Evolutionary conservation across 2,797 vertebrate species (phyloP), one percentile per base, ranked within the genome.

Genomic region (Peromyscus eremicus): DNA sequence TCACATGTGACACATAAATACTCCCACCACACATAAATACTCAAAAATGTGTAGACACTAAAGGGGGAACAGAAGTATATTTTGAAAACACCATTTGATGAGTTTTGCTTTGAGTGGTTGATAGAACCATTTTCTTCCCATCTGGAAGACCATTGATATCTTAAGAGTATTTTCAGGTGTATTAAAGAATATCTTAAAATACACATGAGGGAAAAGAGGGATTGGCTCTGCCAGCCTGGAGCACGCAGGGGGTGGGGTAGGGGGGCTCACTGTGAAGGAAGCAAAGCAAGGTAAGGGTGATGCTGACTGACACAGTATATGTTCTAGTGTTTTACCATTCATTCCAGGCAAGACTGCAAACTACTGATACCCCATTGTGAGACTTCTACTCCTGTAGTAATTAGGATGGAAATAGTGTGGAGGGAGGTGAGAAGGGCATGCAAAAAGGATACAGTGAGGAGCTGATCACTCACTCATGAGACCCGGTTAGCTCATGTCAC

Each of bases 231-330:
- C 23, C 46, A 77, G 55, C 71, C 62, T 92, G 14, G 25, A n/a
- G n/a, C n/a, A n/a, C n/a, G 32, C 4, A 10, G 11, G 49, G 49
- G 49, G 10, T 7, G 8, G 6, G 46, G 46, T 1, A 9, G 11
- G 49, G n/a, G n/a, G n/a, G n/a, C n/a, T n/a, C n/a, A n/a, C 14
- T 70, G 60, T n/a, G 11, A 62, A 94, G 76, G 79, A 83, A 94
- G 23, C 9, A 73, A 49, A 94, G 5, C 66, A 49, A 34, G 86
- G 14, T 40, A 32, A 77, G 49, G 43, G 12, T 52, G 55, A 57
- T 9, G 32, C 49, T n/a, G 21, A n/a, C 23, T 64, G 85, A 71
- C n/a, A 57, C 37, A 64, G 34, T 64, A 95, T 55, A 1, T 55
- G 4, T 55, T 55, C 52, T 55, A 14, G 43, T 79, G 55, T 27